Conservation (phyloP, 2,113 vertebrate genomes). For the Narcine bancroftii region DNA sequence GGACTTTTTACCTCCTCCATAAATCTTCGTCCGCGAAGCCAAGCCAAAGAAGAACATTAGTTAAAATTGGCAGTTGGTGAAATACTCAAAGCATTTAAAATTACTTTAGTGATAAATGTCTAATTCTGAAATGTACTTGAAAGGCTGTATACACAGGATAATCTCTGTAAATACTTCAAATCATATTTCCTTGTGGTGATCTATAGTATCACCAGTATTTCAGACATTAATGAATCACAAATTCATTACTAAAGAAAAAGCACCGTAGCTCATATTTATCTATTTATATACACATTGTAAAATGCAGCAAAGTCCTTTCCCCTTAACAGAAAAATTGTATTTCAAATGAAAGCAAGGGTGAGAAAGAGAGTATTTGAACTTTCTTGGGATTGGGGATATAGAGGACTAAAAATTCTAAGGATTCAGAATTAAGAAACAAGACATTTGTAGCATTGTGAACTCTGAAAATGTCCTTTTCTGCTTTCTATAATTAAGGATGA, state of each 20-base stretch:
- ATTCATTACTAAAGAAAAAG: background rate
- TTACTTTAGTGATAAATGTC: background rate
- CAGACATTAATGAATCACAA: background rate
- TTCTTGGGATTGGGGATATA: background rate
- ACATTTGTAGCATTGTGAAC: background rate
- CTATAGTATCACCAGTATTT: background rate
- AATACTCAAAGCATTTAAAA: background rate
- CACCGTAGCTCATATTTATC: background rate
- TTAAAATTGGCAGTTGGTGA: background rate
- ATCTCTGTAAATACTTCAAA: background rate
- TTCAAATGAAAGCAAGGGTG: background rate
- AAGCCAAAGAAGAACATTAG: no score
- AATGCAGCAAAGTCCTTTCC: constrained; percentile 7
- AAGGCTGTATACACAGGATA: background rate
- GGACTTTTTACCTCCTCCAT: no score
- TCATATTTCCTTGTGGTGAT: background rate
- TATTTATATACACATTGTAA: background rate
- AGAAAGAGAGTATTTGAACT: background rate
- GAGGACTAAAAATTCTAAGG: no score
- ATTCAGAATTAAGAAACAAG: background rate
- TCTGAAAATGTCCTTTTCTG: background rate
- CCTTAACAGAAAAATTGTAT: constrained; percentile 17
- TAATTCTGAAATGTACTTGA: constrained; percentile 2
- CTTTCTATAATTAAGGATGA: background rate
- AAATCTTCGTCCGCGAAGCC: no score